Base-by-base conservation (phyloP, 2,888 invertebrate species). In the Cheilosia vulpina region DNA sequence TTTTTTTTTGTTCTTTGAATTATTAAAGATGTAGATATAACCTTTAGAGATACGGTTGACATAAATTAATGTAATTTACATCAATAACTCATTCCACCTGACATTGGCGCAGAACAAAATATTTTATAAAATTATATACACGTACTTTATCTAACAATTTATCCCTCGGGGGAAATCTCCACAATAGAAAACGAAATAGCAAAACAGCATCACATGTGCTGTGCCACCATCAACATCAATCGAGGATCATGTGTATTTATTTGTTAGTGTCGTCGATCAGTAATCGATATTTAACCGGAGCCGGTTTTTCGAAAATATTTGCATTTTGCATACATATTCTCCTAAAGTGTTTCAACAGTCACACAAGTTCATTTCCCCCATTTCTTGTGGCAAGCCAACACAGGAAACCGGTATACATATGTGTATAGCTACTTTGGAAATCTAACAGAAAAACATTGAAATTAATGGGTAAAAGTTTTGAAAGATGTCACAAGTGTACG, bases 381-480 rank as follows among this genome's bases (percentile, higher is more conserved):
- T 65, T 75, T 76, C 43, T 65, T 68, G 52, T 50, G 62, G 21
- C 72, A n/a, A 31, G 21, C 31, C 38, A 38, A 24, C 24, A 24
- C 24, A 15, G 2, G 21, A 66, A 80, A 80, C 85, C 72, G 76
- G 85, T 79, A 62, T 75, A 34, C n/a, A 11, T 19, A 68, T 34
- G 31, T 63, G 27, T 63, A 21, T 76, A 41, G 80, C 52, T 68
- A 60, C 85, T 77, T 76, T 60, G 66, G 75, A 62, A 72, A 85
- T 85, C 76, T 72, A 85, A 71, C 34, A 75, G 63, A 73, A 66
- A 55, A 66, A 77, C 66, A 77, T 81, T 77, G 47, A 81, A 85
- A 85, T 85, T 81, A 81, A 85, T 85, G 69, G 85, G 85, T 85
- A 85, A 85, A 85, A 85, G 85, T 85, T 81, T 85, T 85, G 81